Evolutionary conservation across 1,140 invertebrate genomes (phyloP).

Genomic region (Sogatella furcifera): DNA sequence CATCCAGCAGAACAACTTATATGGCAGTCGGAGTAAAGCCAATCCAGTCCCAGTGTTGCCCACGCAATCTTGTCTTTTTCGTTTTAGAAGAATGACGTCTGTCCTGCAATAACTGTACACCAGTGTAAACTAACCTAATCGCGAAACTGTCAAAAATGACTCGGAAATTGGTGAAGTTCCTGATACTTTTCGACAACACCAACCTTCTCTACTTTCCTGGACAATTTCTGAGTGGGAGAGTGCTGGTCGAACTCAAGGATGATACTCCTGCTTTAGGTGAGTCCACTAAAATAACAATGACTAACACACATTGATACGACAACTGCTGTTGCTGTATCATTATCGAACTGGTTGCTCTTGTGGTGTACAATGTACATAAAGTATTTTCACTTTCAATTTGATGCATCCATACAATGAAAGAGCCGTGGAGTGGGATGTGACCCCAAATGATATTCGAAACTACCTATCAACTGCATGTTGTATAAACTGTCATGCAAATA

Average conservation of each 20-base stretch:
- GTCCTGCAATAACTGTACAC: not conserved
- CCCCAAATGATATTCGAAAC: too few relatives aligned
- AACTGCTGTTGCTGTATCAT: too few relatives aligned
- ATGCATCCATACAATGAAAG: too few relatives aligned
- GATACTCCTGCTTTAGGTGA: slow-evolving; percentile 78
- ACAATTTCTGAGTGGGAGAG: slow-evolving; percentile 80
- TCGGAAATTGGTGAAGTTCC: slow-evolving; percentile 80
- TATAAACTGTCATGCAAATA: too few relatives aligned
- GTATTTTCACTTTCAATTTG: too few relatives aligned
- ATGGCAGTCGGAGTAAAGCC: not conserved
- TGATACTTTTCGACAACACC: slow-evolving; percentile 89
- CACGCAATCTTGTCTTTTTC: not conserved
- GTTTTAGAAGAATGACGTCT: too few relatives aligned
- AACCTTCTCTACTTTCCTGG: slow-evolving; percentile 86
- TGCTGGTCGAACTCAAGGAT: slow-evolving; percentile 84
- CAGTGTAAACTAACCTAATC: not conserved
- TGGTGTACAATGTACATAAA: too few relatives aligned
- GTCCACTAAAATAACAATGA: slow-evolving; percentile 26
- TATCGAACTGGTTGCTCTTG: too few relatives aligned
- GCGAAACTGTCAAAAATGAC: slow-evolving; percentile 43
- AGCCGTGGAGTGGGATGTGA: too few relatives aligned
- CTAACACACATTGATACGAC: too few relatives aligned
- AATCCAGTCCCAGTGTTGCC: too few relatives aligned
- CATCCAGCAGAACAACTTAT: not conserved
- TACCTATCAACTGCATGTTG: too few relatives aligned